Base-by-base conservation (phyloP, 1,140 invertebrate species). In the Polypedilum pembai region DNA sequence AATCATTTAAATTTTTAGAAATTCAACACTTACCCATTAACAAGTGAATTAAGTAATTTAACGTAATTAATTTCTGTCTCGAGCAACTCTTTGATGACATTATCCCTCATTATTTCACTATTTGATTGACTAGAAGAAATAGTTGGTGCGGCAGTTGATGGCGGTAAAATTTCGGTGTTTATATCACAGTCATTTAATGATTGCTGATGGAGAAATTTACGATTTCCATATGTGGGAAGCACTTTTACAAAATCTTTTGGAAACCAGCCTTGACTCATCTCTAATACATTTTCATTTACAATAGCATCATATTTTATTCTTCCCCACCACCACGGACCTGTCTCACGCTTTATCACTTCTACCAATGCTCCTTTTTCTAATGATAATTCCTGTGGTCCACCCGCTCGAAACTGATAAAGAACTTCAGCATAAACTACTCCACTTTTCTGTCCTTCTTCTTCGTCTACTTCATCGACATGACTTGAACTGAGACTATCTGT, bases 11-110 rank as follows among this genome's bases (percentile, higher is more conserved):
- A 56, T 18, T 66, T 66, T 41, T 8, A 69, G 0, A 17, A 3
- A n/a, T n/a, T 73, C 21, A 0, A 12, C 12, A 74, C 77, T 80
- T 77, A 82, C 81, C 81, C 81, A 72, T 79, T 78, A 18, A 81
- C 82, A 73, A 82, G 80, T 40, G 81, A 76, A 8, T 78, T 78
- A 74, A 82, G 74, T 15, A 82, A 75, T 17, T 82, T 82, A 4
- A 82, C 81, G 75, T 82, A 82, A 73, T 82, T 82, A 15, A 79
- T 75, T 76, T 82, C 81, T 15, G 81, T 82, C 74, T 82, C 80
- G 15, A 82, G 77, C 69, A 82, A 74, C 41, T 82, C 81, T 5
- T 80, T 78, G 8, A 82, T 77, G 74, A 80, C 80, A 74, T 78
- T 81, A 7, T 79, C 75, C 1, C 78, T 78, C 63, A 82, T 75